phyloP scores from a whole-genome alignment of 2,113 vertebrate genomes.

The Ctenomys sociabilis region DNA sequence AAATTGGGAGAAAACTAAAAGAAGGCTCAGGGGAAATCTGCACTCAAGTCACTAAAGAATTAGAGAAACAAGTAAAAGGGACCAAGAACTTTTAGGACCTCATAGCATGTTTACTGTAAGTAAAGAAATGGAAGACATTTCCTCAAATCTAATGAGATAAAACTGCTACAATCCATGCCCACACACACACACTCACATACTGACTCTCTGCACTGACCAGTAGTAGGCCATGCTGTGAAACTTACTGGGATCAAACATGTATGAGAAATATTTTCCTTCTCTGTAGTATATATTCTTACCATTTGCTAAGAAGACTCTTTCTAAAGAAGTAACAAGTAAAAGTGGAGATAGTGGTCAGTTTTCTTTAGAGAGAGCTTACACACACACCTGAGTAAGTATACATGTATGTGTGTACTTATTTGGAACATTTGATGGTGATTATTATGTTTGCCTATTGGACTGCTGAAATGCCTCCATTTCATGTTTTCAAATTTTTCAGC shows the following conservation, averaged over 20 bases:
- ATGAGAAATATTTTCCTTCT: neutral
- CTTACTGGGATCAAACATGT: neutral
- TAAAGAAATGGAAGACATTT: neutral
- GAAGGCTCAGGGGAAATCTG: neutral
- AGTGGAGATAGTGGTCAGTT: neutral
- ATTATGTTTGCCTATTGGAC: neutral
- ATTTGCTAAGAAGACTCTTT: conserved; percentile 9
- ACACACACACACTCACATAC: neutral
- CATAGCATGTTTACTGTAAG: neutral
- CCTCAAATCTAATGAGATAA: neutral
- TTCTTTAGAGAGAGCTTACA: neutral
- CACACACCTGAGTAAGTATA: neutral
- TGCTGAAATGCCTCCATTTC: neutral
- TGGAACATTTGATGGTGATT: neutral
- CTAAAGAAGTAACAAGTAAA: neutral
- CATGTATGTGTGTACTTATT: neutral
- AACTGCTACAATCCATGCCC: neutral
- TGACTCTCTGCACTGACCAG: neutral
- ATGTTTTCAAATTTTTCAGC: conserved; percentile 14
- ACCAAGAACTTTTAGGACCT: neutral
- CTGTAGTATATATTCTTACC: neutral
- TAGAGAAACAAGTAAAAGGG: conserved; percentile 15
- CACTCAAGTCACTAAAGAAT: conserved; percentile 13
- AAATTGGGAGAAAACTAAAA: conserved; percentile 30
- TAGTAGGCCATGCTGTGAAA: neutral